Percentiles rank a stretch among this genome's conserved stretches.
Conservation (phyloP, 2,113 vertebrate genomes). For the Agelaius phoeniceus region DNA sequence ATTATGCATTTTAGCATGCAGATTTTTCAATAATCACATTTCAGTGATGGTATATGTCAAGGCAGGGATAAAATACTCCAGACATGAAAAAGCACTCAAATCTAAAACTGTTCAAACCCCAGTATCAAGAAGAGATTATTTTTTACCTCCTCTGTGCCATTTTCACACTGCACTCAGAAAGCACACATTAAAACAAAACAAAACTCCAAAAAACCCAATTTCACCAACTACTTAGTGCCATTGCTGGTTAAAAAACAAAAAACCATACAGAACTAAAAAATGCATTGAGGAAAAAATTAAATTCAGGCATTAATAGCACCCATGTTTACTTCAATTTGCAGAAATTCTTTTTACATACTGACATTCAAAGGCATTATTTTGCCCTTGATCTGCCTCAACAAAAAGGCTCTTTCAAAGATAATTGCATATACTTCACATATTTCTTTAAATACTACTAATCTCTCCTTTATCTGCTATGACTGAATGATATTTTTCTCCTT, state of each 20-base stretch:
- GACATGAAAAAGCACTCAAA: not conserved
- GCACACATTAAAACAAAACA: not conserved
- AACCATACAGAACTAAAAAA: not conserved
- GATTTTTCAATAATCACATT: slow-evolving; percentile 8
- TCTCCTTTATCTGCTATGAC: not conserved
- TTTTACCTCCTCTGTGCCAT: not conserved
- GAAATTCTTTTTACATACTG: not conserved
- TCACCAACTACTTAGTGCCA: not conserved
- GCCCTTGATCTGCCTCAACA: not conserved
- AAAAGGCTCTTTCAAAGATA: not conserved
- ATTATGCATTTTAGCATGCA: not conserved
- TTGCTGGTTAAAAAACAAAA: not conserved
- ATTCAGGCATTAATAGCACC: not conserved
- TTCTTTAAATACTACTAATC: slow-evolving; percentile 6
- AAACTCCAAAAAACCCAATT: not conserved
- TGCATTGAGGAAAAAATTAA: not conserved
- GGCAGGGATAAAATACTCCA: not conserved
- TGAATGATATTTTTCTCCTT: not conserved
- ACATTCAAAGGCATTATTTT: slow-evolving; percentile 2
- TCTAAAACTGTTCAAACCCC: slow-evolving; percentile 3
- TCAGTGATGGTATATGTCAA: not conserved
- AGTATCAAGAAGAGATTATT: not conserved
- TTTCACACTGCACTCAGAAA: not conserved
- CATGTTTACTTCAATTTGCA: not conserved
- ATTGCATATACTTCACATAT: not conserved